These are phyloP conservation scores for Venustoraphidia nigricollis DNA, from an alignment of 2,888 invertebrate genomes.

Conservation along the genomic window DNA sequence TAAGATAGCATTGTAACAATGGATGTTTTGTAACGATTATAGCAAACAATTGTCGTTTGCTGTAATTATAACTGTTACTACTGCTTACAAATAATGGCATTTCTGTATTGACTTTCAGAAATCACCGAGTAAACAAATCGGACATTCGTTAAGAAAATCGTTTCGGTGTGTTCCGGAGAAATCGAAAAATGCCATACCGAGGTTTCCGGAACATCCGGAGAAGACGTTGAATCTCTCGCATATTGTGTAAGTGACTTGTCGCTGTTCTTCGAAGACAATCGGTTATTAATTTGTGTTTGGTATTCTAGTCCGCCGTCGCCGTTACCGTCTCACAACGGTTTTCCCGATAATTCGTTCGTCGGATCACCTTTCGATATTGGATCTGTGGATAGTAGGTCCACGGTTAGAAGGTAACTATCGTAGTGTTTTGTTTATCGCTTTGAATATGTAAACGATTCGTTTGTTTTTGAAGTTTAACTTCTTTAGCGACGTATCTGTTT, in stretches of 20 bases:
- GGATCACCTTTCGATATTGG: slow-evolving; percentile 58
- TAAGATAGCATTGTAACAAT: no score
- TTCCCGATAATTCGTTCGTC: slow-evolving; percentile 50
- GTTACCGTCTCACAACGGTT: slow-evolving; percentile 84
- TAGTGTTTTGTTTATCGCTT: neutral
- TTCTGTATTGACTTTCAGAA: slow-evolving; percentile 39
- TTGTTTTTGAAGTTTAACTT: no score
- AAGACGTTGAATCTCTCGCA: slow-evolving; percentile 89
- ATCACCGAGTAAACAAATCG: slow-evolving; percentile 92
- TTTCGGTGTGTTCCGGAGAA: slow-evolving; percentile 94
- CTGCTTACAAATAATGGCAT: neutral
- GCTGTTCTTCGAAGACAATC: neutral
- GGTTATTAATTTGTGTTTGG: slow-evolving; percentile 4
- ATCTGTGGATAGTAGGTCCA: slow-evolving; percentile 54
- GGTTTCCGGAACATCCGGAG: slow-evolving; percentile 88
- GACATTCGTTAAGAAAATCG: slow-evolving; percentile 90
- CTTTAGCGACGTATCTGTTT: no score
- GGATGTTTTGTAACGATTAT: no score
- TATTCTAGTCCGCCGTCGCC: slow-evolving; percentile 72
- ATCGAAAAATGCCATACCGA: slow-evolving; percentile 61
- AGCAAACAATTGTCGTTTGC: no score
- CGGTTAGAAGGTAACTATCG: slow-evolving; percentile 32
- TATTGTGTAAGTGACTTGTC: slow-evolving; percentile 65
- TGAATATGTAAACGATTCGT: no score
- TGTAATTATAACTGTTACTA: no score